Conservation (phyloP, 2,797 vertebrate genomes). For the Pristis pectinata region DNA sequence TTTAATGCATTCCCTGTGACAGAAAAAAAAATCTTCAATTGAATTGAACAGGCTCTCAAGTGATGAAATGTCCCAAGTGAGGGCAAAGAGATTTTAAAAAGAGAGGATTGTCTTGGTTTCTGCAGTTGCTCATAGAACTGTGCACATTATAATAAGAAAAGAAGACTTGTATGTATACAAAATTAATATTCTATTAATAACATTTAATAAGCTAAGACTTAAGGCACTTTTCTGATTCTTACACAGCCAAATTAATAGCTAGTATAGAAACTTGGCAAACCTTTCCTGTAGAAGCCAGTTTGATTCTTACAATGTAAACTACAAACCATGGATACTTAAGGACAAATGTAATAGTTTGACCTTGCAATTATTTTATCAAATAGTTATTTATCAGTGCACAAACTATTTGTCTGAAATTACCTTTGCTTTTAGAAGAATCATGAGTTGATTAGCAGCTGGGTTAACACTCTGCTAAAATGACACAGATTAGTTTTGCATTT, state of each 20-base stretch:
- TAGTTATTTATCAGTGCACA: neutral
- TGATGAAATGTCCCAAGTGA: neutral
- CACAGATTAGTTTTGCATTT: neutral
- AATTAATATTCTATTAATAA: neutral
- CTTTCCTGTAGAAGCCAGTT: too few species aligned
- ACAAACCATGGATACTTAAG: too few species aligned
- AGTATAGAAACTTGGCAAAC: neutral
- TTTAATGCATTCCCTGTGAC: neutral
- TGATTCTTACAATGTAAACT: neutral
- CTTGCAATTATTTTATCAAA: neutral
- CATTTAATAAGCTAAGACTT: neutral
- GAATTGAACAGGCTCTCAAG: neutral
- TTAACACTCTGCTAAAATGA: neutral
- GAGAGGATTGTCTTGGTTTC: neutral
- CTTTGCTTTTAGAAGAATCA: neutral
- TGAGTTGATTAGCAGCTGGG: neutral
- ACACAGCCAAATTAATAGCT: neutral
- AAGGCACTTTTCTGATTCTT: neutral
- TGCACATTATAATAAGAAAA: neutral
- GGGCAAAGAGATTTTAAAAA: neutral
- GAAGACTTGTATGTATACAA: neutral
- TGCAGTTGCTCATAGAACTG: neutral
- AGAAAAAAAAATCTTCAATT: conserved; percentile 7
- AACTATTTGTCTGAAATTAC: neutral
- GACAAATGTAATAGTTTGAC: neutral